Conservation (phyloP, 1,140 invertebrate species). For the Trichonephila clavipes region DNA sequence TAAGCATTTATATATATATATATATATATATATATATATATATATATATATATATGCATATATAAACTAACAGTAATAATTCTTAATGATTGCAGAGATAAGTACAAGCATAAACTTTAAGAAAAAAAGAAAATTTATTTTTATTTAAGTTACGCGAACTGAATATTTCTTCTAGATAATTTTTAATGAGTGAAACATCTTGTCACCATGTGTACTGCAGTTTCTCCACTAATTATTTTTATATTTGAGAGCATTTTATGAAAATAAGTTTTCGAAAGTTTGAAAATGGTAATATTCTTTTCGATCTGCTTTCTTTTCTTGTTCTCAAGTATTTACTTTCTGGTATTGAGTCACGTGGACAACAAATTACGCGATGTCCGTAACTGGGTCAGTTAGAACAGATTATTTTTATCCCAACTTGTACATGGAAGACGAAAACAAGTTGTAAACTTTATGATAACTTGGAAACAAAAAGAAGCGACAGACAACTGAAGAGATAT, state of each 20-base stretch:
- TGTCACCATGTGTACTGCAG: too few relatives aligned
- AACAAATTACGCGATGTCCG: neutral
- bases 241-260: neutral
- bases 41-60: too few relatives aligned
- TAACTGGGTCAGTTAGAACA: neutral
- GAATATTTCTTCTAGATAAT: too few relatives aligned
- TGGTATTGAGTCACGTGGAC: neutral
- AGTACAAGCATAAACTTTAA: too few relatives aligned
- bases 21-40: too few relatives aligned
- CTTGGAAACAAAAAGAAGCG: slow-evolving; percentile 5
- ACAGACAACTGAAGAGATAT: slow-evolving; percentile 5
- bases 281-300: neutral
- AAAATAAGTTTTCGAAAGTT: neutral
- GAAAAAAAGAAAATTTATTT: too few relatives aligned
- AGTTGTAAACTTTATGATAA: slow-evolving; percentile 27
- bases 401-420: slow-evolving; percentile 16
- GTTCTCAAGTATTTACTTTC: neutral
- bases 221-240: too few relatives aligned
- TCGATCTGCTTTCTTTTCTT: neutral
- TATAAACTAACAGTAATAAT: too few relatives aligned
- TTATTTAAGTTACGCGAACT: too few relatives aligned
- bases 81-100: too few relatives aligned
- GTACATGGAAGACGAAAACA: slow-evolving; percentile 12
- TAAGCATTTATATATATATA: too few relatives aligned
- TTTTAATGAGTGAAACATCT: too few relatives aligned